Evolutionary conservation across 92 coral and sea anemone species (phyloP).

Genomic region (Porites lobata): DNA sequence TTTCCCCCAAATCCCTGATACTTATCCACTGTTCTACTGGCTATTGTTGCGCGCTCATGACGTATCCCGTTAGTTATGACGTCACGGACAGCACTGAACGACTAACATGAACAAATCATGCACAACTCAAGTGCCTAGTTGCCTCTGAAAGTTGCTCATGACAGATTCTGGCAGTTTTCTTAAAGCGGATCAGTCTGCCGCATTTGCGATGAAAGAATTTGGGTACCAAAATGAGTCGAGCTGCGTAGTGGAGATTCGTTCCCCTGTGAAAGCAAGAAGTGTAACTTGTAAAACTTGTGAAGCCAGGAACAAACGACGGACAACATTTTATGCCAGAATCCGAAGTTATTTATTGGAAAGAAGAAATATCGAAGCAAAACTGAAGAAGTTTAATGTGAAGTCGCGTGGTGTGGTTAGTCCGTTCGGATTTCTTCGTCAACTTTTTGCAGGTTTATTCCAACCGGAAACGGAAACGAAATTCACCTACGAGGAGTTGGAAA

Average conservation of each 20-base stretch:
- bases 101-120: not conserved
- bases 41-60: constrained; percentile 21
- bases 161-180: not conserved
- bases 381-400: constrained; percentile 37
- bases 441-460: constrained; percentile 24
- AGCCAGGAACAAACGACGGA: not conserved
- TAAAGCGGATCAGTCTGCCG: constrained; percentile 4
- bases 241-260: constrained; percentile 30
- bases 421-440: constrained; percentile 30
- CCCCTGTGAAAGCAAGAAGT: constrained; percentile 4
- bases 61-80: not conserved
- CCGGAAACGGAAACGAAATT: constrained; percentile 30
- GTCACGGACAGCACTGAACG: not conserved
- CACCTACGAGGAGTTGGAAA: constrained; percentile 20
- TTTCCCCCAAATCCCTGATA: too few species aligned
- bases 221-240: not conserved
- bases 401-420: constrained; percentile 16
- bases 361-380: constrained; percentile 30
- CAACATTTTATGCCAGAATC: constrained; percentile 17
- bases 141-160: not conserved
- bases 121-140: not conserved
- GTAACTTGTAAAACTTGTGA: constrained; percentile 40
- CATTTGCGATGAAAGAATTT: not conserved
- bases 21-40: too few species aligned
- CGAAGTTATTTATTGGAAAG: constrained; percentile 10